Conservation (phyloP, 2,113 vertebrate genomes). For the Salvelinus fontinalis region DNA sequence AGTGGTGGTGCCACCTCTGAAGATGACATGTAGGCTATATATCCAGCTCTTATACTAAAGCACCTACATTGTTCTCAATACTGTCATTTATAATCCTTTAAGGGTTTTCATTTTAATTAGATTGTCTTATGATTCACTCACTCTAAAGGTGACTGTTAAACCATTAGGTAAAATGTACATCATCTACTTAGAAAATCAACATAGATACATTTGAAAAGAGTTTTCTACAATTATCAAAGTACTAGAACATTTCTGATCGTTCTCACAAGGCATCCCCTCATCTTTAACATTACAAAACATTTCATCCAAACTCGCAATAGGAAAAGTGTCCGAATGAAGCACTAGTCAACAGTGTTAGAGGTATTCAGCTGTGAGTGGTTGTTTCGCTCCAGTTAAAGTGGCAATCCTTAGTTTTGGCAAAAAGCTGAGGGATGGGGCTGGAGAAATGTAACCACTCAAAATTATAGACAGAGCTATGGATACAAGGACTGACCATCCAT, state of each 20-base stretch:
- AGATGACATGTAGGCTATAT: too few species aligned
- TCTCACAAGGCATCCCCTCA: neutral
- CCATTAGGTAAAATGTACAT: slow-evolving; percentile 13
- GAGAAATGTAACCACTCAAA: too few species aligned
- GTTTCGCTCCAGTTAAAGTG: neutral
- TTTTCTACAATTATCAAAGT: neutral
- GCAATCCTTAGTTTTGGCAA: neutral
- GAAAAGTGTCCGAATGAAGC: neutral
- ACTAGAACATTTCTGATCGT: neutral
- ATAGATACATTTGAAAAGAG: neutral
- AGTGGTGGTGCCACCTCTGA: too few species aligned
- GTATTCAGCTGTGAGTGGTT: neutral
- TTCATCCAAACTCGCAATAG: neutral
- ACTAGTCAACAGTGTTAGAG: neutral
- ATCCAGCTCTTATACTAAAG: too few species aligned
- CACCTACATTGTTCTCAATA: too few species aligned
- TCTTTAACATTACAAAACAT: neutral
- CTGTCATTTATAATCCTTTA: too few species aligned
- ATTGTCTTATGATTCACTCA: too few species aligned
- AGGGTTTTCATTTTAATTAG: too few species aligned
- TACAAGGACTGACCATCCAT: too few species aligned
- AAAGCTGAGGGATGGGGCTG: too few species aligned
- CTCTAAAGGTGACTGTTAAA: too few species aligned
- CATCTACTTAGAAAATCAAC: neutral
- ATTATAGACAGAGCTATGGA: too few species aligned